Evolutionary conservation across 2,113 vertebrate genomes (phyloP).

Genomic region (Cavia aperea): DNA sequence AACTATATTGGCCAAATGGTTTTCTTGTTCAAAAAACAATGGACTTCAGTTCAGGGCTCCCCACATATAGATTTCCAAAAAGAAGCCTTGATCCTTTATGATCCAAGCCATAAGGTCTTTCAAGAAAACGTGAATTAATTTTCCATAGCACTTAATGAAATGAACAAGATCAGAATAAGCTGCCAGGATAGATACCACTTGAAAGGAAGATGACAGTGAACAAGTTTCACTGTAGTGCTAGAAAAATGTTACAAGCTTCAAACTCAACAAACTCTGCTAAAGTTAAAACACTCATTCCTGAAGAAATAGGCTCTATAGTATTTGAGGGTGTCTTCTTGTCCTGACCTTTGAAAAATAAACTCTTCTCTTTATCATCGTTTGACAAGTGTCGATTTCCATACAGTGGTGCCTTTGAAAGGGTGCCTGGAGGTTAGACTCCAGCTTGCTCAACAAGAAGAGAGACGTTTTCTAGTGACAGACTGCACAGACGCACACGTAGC

Average conservation of each 20-base stretch:
- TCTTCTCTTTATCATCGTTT: conserved; percentile 63
- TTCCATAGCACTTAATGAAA: conserved; percentile 58
- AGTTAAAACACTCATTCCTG: conserved; percentile 61
- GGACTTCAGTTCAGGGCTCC: conserved; percentile 54
- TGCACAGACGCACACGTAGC: conserved; percentile 54
- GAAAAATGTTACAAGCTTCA: conserved; percentile 68
- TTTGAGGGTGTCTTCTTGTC: conserved; percentile 54
- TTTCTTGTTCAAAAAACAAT: conserved; percentile 54
- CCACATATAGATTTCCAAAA: conserved; percentile 49
- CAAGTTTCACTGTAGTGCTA: conserved; percentile 55
- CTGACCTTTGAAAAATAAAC: conserved; percentile 57
- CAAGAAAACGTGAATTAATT: conserved; percentile 68
- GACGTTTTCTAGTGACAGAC: conserved; percentile 61
- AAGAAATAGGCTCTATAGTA: conserved; percentile 51
- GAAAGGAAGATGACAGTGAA: conserved; percentile 61
- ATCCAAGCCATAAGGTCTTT: conserved; percentile 60
- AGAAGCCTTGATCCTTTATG: conserved; percentile 35
- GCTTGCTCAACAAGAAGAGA: conserved; percentile 58
- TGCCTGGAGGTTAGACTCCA: conserved; percentile 50
- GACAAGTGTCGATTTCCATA: conserved; percentile 69
- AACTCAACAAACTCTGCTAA: conserved; percentile 43
- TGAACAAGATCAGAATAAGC: conserved; percentile 54
- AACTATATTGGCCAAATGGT: conserved; percentile 47
- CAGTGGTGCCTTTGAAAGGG: conserved; percentile 66
- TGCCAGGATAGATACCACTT: conserved; percentile 54